Percentiles rank a stretch among this genome's conserved stretches.
phyloP scores from a whole-genome alignment of 2,113 vertebrate species.

The Mirounga angustirostris region DNA sequence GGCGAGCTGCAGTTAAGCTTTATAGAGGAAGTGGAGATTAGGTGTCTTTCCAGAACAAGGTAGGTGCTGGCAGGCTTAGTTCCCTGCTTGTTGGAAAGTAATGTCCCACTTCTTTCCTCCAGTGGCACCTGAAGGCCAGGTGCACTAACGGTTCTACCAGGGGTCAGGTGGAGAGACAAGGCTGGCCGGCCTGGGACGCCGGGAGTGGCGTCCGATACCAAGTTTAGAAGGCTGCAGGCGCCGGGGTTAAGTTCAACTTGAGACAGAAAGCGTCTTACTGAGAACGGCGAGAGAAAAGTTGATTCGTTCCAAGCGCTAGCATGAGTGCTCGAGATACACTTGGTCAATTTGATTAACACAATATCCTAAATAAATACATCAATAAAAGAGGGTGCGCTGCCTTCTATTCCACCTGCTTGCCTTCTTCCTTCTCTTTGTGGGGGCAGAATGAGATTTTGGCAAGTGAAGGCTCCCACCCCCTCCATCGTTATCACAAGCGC shows the following conservation, averaged over 20 bases:
- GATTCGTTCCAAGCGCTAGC: not conserved
- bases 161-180: not conserved
- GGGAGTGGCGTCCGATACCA: rapidly evolving
- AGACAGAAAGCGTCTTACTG: not conserved
- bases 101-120: slow-evolving; percentile 36
- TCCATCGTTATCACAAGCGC: not conserved
- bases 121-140: slow-evolving; percentile 26
- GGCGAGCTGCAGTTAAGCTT: slow-evolving; percentile 71
- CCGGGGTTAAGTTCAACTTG: not conserved
- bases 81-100: slow-evolving; percentile 57
- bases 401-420: not conserved
- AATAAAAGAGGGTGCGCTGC: not conserved
- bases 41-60: slow-evolving; percentile 79
- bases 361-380: slow-evolving; percentile 25
- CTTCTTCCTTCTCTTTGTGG: not conserved
- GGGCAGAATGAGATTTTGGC: not conserved
- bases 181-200: not conserved
- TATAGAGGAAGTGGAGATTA: slow-evolving; percentile 79
- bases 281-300: not conserved
- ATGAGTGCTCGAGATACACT: not conserved
- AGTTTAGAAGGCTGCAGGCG: not conserved
- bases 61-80: slow-evolving; percentile 61
- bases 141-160: not conserved
- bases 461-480: not conserved
- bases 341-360: slow-evolving; percentile 28